phyloP scores from a whole-genome alignment of 2,113 vertebrate genomes.

The Cisticola juncidis region DNA sequence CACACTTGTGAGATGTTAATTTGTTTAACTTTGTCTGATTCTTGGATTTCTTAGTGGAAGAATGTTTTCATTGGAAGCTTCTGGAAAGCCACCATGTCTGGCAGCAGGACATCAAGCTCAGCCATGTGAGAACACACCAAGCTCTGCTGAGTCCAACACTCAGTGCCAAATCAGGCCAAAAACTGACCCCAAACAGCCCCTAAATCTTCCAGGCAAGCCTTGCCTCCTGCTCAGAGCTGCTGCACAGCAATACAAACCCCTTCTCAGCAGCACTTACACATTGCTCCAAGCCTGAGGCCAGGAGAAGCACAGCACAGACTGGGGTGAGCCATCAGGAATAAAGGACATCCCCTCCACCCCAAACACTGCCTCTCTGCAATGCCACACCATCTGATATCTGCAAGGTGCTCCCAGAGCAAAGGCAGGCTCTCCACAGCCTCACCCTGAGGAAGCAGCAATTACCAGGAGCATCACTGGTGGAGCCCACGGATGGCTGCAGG shows the following conservation, averaged over 20 bases:
- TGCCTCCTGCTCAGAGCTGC: not conserved
- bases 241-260: not conserved
- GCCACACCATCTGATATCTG: not conserved
- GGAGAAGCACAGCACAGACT: not conserved
- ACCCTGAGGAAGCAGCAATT: not conserved
- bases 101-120: not conserved
- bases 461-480: not conserved
- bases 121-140: not conserved
- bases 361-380: not conserved
- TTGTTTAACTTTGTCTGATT: not conserved
- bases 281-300: not conserved
- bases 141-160: not conserved
- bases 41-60: not conserved
- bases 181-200: not conserved
- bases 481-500: rapidly evolving
- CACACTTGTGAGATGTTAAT: not conserved
- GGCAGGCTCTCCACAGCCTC: not conserved
- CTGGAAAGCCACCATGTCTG: not conserved
- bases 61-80: not conserved
- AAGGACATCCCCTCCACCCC: not conserved
- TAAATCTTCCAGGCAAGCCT: not conserved
- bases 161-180: not conserved
- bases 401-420: not conserved
- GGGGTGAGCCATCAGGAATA: not conserved
- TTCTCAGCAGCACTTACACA: not conserved